A percentile compares a stretch with the other conserved stretches of the same genome.
Evolutionary conservation across 2,888 invertebrate genomes (phyloP).

Genomic region (Selenia dentaria): DNA sequence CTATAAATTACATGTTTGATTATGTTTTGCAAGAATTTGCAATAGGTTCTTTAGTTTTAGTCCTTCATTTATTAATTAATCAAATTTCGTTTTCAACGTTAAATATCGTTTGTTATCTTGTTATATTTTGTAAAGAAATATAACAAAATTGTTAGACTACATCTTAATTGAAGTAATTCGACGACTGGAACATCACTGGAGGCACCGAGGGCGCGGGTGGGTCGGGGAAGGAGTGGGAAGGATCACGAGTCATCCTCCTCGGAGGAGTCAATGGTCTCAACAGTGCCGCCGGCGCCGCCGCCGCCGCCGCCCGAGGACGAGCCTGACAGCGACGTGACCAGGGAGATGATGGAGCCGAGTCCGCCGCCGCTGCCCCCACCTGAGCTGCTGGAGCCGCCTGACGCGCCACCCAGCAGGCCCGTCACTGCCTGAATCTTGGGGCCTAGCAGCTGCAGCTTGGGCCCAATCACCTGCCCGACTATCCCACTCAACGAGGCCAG

Average conservation of each 20-base stretch:
- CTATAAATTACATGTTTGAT: too few species aligned
- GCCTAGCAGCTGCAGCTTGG: constrained; percentile 88
- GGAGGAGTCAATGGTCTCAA: constrained; percentile 74
- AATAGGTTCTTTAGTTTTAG: too few species aligned
- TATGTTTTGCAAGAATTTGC: too few species aligned
- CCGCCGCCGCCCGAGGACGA: constrained; percentile 72
- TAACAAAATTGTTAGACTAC: too few species aligned
- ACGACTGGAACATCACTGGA: neutral
- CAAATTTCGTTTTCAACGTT: too few species aligned
- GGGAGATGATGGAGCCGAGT: constrained; percentile 75
- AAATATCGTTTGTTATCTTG: too few species aligned
- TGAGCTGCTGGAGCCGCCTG: constrained; percentile 81
- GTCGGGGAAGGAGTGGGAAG: constrained; percentile 25
- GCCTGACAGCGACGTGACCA: constrained; percentile 76
- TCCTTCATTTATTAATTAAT: too few species aligned
- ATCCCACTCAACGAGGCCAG: constrained; percentile 86
- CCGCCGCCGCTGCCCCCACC: constrained; percentile 72
- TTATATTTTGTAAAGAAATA: too few species aligned
- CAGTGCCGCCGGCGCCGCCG: constrained; percentile 57
- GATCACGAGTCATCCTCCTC: constrained; percentile 76
- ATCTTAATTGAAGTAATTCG: too few species aligned
- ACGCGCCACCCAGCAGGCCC: constrained; percentile 81
- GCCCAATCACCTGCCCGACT: constrained; percentile 88
- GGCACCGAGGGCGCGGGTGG: constrained; percentile 24
- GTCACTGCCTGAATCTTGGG: constrained; percentile 86